Percentiles rank a stretch among this genome's conserved stretches.
These are phyloP conservation scores for Nasonia vitripennis DNA, from an alignment of 1,140 invertebrate species.

Conservation along the genomic window DNA sequence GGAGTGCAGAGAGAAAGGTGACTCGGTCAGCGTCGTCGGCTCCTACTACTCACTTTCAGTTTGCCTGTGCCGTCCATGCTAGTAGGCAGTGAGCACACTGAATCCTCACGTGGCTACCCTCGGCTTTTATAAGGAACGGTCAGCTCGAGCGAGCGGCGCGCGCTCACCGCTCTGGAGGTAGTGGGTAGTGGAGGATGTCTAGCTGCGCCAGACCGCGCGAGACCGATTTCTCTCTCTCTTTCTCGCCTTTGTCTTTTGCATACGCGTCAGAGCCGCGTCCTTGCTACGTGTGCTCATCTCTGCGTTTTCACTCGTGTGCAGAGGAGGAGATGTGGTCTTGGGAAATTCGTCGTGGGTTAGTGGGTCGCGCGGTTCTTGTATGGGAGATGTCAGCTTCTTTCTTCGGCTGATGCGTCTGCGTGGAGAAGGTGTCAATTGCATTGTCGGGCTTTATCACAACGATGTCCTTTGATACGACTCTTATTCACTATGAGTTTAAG, in stretches of 20 bases:
- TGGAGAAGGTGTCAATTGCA: neutral
- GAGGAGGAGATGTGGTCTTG: neutral
- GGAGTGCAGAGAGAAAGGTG: neutral
- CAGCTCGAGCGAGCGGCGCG: constrained; percentile 34
- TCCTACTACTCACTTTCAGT: constrained; percentile 71
- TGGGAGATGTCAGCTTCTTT: neutral
- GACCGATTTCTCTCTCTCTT: constrained; percentile 4
- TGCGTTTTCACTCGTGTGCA: neutral
- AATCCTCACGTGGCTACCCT: constrained; percentile 63
- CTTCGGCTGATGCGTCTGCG: neutral
- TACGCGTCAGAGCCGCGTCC: neutral
- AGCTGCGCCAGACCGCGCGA: constrained; percentile 1
- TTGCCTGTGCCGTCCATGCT: constrained; percentile 73
- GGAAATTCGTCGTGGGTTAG: neutral
- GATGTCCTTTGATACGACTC: too few species aligned
- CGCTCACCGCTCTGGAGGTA: neutral
- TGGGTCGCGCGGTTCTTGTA: neutral
- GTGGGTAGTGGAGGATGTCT: constrained; percentile 45
- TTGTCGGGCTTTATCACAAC: neutral
- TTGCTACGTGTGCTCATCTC: neutral
- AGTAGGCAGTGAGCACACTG: constrained; percentile 71
- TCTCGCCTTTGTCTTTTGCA: constrained; percentile 3
- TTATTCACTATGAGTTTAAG: too few species aligned
- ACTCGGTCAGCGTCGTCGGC: constrained; percentile 32
- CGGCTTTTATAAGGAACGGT: constrained; percentile 68